phyloP scores from a whole-genome alignment of 2,888 invertebrate genomes.

The Lucinisca nassula region DNA sequence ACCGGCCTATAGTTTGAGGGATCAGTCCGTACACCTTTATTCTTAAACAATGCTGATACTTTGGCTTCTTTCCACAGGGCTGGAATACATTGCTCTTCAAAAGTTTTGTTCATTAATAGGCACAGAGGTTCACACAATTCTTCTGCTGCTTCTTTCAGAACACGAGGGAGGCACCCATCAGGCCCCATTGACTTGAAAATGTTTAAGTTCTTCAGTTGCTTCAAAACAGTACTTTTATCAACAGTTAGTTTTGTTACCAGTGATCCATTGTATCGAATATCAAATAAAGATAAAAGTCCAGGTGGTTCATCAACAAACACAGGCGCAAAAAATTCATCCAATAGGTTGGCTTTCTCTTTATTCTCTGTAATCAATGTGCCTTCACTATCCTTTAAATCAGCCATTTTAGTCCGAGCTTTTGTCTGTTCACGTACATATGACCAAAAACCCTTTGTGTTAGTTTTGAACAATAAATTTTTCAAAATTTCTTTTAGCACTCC shows the following conservation, averaged over 20 bases:
- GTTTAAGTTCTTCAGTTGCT: background rate
- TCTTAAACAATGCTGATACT: background rate
- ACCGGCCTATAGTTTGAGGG: background rate
- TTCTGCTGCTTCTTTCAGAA: background rate
- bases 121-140: background rate
- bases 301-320: slow-evolving; percentile 10
- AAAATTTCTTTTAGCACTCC: slow-evolving; percentile 8
- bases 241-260: background rate
- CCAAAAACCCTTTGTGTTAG: slow-evolving; percentile 13
- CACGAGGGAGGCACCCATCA: background rate
- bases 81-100: background rate
- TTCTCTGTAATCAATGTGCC: background rate
- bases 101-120: background rate
- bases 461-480: background rate
- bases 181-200: slow-evolving; percentile 4
- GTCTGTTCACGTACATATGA: slow-evolving; percentile 5
- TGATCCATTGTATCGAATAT: slow-evolving; percentile 6
- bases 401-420: background rate
- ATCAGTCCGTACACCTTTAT: background rate
- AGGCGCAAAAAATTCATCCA: slow-evolving; percentile 5
- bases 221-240: background rate
- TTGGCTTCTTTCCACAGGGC: background rate
- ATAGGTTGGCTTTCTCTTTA: slow-evolving; percentile 8
- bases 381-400: background rate
- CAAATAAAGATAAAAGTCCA: slow-evolving; percentile 13